Conservation (phyloP, 2,797 vertebrate genomes). For the Adrianichthys oophorus region DNA sequence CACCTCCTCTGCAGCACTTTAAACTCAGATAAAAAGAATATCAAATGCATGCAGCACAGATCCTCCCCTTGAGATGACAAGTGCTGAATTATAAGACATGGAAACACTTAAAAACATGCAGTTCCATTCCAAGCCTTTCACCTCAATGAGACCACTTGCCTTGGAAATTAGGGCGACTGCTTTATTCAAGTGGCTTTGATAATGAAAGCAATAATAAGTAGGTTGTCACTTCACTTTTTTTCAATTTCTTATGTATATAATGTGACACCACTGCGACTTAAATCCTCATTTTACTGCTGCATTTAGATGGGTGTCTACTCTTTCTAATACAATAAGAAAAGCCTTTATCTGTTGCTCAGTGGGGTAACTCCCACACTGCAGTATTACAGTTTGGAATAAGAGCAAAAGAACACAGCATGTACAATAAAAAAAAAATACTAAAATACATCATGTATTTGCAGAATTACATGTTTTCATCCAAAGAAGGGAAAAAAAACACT, state of each 20-base stretch:
- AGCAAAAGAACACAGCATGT: no score
- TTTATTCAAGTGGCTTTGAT: slow-evolving; percentile 2
- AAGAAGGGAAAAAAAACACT: no score
- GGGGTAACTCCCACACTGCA: no score
- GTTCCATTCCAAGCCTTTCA: slow-evolving; percentile 24
- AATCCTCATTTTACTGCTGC: not conserved
- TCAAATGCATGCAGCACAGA: slow-evolving; percentile 40
- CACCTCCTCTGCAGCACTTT: slow-evolving; percentile 29
- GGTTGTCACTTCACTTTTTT: not conserved
- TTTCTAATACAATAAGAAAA: not conserved
- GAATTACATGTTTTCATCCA: no score
- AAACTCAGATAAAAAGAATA: slow-evolving; percentile 42
- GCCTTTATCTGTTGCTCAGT: no score
- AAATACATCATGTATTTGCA: no score
- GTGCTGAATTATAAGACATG: slow-evolving; percentile 43
- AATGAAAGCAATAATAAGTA: not conserved
- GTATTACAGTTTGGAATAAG: no score
- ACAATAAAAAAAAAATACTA: no score
- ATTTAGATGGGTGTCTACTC: not conserved
- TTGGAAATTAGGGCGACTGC: slow-evolving; percentile 8
- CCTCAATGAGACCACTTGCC: slow-evolving; percentile 3
- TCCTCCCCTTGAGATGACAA: slow-evolving; percentile 35
- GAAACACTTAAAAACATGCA: slow-evolving; percentile 39
- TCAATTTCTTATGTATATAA: not conserved
- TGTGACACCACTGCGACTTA: not conserved